Percentiles rank a stretch among this genome's conserved stretches.
Evolutionary conservation across 2,888 invertebrate genomes (phyloP).

Genomic region (Brenthis daphne): DNA sequence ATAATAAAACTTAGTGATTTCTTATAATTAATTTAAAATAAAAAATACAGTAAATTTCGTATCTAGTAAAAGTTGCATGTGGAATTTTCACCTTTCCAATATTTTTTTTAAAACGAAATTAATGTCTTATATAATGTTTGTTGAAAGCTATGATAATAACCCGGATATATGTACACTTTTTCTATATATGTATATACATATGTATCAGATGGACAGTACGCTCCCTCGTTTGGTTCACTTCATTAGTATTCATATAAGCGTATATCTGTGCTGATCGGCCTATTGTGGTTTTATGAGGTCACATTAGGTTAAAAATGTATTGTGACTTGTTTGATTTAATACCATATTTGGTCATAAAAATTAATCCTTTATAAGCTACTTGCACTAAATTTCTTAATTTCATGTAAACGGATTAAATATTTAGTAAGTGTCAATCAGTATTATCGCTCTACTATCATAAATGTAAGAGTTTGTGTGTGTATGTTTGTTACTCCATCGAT

Average conservation of each 20-base stretch:
- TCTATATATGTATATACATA: conserved; percentile 6
- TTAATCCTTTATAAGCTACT: background rate
- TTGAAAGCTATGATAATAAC: conserved; percentile 15
- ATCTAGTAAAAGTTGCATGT: too few relatives aligned
- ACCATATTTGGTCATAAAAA: conserved; percentile 1
- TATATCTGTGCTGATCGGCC: conserved; percentile 30
- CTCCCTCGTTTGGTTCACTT: conserved; percentile 23
- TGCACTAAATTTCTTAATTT: background rate
- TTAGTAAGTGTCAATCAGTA: too few relatives aligned
- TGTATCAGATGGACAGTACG: conserved; percentile 26
- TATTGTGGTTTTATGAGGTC: conserved; percentile 32
- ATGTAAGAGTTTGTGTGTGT: too few relatives aligned
- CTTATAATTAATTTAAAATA: too few relatives aligned
- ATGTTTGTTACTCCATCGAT: too few relatives aligned
- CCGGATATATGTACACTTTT: conserved; percentile 18
- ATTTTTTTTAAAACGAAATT: background rate
- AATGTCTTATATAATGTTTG: background rate
- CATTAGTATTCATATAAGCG: conserved; percentile 35
- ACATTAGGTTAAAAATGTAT: conserved; percentile 29
- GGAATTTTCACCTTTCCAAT: background rate
- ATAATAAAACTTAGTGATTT: too few relatives aligned
- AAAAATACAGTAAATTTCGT: too few relatives aligned
- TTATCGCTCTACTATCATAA: too few relatives aligned
- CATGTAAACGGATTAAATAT: background rate
- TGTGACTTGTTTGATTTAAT: conserved; percentile 21